Conservation (phyloP, 2,113 vertebrate genomes). For the Ia io region DNA sequence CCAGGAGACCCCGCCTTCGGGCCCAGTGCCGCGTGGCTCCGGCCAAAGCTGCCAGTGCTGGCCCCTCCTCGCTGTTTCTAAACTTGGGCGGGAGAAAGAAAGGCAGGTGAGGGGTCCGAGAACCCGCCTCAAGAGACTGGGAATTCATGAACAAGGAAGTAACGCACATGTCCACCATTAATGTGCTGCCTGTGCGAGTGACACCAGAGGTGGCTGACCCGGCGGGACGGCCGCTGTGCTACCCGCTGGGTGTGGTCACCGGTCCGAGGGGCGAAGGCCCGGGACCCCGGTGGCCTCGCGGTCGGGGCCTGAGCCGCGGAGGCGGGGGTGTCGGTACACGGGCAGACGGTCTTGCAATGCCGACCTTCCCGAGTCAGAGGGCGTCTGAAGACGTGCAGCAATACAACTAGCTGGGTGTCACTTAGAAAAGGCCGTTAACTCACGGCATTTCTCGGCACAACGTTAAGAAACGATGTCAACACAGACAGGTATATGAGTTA, state of each 20-base stretch:
- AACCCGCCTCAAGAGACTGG: background rate
- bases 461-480: background rate
- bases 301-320: background rate
- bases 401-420: background rate
- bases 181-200: background rate
- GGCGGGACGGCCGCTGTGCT: background rate
- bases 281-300: no score
- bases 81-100: background rate
- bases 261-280: accelerated
- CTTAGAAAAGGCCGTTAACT: background rate
- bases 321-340: background rate
- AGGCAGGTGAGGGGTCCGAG: background rate
- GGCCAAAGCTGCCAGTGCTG: background rate
- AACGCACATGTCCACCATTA: background rate
- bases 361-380: background rate
- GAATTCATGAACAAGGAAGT: background rate
- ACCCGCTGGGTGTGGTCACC: background rate
- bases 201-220: background rate
- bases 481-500: background rate
- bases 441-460: background rate
- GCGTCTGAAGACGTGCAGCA: background rate
- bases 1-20: no score
- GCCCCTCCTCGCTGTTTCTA: background rate
- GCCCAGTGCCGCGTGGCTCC: background rate
- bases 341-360: background rate